phyloP scores from a whole-genome alignment of 2,797 vertebrate genomes.

The Octomys mimax region DNA sequence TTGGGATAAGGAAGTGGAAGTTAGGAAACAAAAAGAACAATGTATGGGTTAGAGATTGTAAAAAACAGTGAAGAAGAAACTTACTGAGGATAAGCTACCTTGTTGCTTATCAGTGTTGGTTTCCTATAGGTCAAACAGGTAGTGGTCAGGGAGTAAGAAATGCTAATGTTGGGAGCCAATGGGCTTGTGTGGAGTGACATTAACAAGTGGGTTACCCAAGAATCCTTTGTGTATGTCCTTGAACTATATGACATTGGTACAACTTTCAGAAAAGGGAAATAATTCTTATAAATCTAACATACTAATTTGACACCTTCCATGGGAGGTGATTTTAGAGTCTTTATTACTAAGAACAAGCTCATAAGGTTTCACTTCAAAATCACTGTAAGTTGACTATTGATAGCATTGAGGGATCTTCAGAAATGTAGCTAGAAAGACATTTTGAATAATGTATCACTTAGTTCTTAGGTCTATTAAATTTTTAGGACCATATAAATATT shows the following conservation, averaged over 20 bases:
- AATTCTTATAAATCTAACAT: neutral
- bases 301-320: neutral
- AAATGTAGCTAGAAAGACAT: neutral
- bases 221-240: neutral
- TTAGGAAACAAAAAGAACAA: neutral
- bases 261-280: neutral
- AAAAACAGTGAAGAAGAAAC: neutral
- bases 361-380: constrained; percentile 15
- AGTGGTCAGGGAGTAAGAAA: neutral
- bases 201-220: neutral
- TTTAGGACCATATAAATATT: neutral
- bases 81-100: neutral
- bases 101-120: neutral
- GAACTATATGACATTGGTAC: neutral
- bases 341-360: neutral
- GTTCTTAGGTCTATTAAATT: neutral
- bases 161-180: neutral
- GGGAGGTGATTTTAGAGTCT: neutral
- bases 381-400: neutral
- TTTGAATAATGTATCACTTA: neutral
- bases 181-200: neutral
- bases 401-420: neutral
- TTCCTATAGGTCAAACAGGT: neutral
- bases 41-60: neutral
- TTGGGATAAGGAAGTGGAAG: neutral